A percentile compares a stretch with the other conserved stretches of the same genome.
Evolutionary conservation across 2,888 invertebrate species (phyloP).

Genomic region (Liodrosophila aerea): DNA sequence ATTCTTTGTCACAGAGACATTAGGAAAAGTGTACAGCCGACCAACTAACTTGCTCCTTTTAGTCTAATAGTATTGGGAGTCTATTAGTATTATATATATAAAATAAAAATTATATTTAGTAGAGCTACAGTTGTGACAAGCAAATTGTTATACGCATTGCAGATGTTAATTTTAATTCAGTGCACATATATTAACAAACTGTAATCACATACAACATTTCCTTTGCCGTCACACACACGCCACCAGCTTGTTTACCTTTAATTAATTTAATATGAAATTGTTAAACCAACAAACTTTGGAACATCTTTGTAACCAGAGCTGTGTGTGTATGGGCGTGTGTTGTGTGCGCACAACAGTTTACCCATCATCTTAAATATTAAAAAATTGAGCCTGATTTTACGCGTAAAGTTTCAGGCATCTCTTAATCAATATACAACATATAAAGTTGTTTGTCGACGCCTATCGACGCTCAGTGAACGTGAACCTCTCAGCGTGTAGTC

Average conservation of each 20-base stretch:
- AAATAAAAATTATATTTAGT: too few species aligned
- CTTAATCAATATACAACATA: constrained; percentile 6
- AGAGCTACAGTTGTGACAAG: too few species aligned
- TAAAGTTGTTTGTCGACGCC: constrained; percentile 17
- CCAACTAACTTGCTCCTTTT: too few species aligned
- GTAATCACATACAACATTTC: not conserved
- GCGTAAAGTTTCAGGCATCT: not conserved
- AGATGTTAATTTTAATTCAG: not conserved
- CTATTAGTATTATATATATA: too few species aligned
- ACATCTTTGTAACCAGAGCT: constrained; percentile 17
- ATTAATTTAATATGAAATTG: constrained; percentile 34
- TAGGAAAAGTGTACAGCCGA: too few species aligned
- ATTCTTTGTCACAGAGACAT: too few species aligned
- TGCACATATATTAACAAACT: too few species aligned
- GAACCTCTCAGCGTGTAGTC: constrained; percentile 8
- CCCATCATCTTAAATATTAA: constrained; percentile 14
- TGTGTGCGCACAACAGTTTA: too few species aligned
- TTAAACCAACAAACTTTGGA: constrained; percentile 21
- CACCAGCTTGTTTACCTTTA: constrained; percentile 17
- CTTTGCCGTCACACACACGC: not conserved
- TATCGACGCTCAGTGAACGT: constrained; percentile 2
- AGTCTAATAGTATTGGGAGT: too few species aligned
- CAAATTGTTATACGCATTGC: too few species aligned
- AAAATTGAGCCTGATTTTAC: constrained; percentile 23
- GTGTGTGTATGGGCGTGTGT: too few species aligned